Evolutionary conservation across 2,113 vertebrate species (phyloP).

Genomic region (Cacatua alba): DNA sequence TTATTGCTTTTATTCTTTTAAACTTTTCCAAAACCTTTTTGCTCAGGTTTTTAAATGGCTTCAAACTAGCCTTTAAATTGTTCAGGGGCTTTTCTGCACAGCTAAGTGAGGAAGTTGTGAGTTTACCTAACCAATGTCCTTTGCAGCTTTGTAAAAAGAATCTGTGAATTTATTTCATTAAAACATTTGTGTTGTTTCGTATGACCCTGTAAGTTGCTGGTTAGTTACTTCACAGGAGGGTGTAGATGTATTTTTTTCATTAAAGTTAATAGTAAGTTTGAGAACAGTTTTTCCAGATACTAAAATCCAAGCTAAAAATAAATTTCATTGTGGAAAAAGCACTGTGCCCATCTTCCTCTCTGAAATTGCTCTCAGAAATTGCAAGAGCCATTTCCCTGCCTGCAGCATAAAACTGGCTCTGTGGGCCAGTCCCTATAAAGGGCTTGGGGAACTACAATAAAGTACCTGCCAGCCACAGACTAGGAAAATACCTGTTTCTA

Average conservation of each 20-base stretch:
- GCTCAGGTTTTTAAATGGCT: not conserved
- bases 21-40: not conserved
- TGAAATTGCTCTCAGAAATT: not conserved
- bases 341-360: not conserved
- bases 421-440: not conserved
- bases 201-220: not conserved
- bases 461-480: rapidly evolving
- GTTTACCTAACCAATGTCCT: not conserved
- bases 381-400: not conserved
- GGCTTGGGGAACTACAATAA: not conserved
- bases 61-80: not conserved
- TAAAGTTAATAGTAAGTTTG: not conserved
- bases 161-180: not conserved
- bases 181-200: not conserved
- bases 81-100: not conserved
- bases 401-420: not conserved
- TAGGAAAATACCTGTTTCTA: not conserved
- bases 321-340: not conserved
- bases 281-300: not conserved
- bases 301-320: conserved; percentile 29
- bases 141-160: not conserved
- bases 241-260: not conserved
- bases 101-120: not conserved
- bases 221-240: not conserved
- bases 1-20: not conserved